Percentiles rank a stretch among this genome's conserved stretches.
Conservation (phyloP, 2,113 vertebrate species). For the Ictidomys tridecemlineatus region DNA sequence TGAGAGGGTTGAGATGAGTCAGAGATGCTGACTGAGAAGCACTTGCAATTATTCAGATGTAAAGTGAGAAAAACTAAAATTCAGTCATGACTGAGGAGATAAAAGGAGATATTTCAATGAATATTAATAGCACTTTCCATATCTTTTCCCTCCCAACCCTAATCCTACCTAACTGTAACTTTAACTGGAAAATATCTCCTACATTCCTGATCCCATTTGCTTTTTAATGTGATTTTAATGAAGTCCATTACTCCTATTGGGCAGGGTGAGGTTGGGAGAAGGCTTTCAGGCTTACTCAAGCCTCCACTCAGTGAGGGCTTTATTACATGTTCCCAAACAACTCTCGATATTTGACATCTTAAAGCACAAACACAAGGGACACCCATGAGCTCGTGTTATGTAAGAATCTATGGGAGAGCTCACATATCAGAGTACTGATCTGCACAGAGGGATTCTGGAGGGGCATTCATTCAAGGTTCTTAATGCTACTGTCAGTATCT, state of each 20-base stretch:
- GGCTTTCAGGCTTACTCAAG: neutral
- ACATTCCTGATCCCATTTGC: neutral
- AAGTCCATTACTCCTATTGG: neutral
- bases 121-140: neutral
- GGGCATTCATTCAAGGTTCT: neutral
- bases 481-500: neutral
- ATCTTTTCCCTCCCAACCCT: neutral
- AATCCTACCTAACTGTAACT: neutral
- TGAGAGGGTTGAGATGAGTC: neutral
- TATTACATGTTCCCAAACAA: neutral
- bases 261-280: neutral
- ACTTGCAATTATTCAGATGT: neutral
- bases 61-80: neutral
- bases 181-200: neutral
- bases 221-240: conserved; percentile 29
- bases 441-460: neutral
- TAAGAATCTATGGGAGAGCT: neutral
- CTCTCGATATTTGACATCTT: conserved; percentile 28
- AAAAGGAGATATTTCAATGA: neutral
- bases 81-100: neutral
- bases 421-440: neutral
- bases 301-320: neutral
- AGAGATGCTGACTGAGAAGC: conserved; percentile 13
- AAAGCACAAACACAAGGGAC: neutral
- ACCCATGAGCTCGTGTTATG: neutral